Evolutionary conservation across 2,797 vertebrate genomes (phyloP), one percentile per base, ranked within the genome.

Genomic region (Phrynocephalus vlangalii): DNA sequence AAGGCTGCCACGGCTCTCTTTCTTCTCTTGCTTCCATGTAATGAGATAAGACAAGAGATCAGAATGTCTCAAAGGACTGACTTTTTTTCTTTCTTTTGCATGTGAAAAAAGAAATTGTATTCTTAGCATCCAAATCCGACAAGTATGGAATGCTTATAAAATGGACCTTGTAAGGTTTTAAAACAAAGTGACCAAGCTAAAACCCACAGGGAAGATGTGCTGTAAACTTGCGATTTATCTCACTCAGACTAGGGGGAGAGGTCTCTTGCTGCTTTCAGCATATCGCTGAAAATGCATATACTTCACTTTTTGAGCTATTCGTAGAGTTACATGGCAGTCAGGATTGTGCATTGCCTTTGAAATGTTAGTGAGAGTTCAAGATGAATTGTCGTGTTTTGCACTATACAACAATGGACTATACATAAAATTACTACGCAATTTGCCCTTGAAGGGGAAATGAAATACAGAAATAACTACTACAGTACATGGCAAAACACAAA

Each of bases 11-110:
- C 38, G 28, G 87, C 6, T 79, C 79, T 63, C 90, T 93, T 94
- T 93, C 67, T 87, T 94, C 85, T 93, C 88, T 33, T 10, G 38
- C 86, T 92, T 93, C 85, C 50, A 3, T 68, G 26, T 91, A 95
- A 95, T 83, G 76, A 86, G 81, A 91, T 91, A 89, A 93, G 92
- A 93, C 52, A 91, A 93, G 93, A 93, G 48, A 92, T 91, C 68
- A 93, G 72, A 92, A 92, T 30, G 72, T 63, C 82, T 93, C 91
- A 73, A 68, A 90, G 44, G 82, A 79, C 1, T 84, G 66, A 0
- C 44, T 89, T 80, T 84, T 44, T 20, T 6, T 5, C 15, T 87
- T 56, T 91, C 72, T 83, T 52, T 87, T 85, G 67, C 33, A 86
- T 63, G 60, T 20, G 60, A 18, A 63, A 92, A 67, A 91, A 90